Percentiles rank a stretch among this genome's conserved stretches.
These are phyloP conservation scores for Pelochelys cantorii DNA, from an alignment of 2,797 vertebrate genomes.

Conservation along the genomic window DNA sequence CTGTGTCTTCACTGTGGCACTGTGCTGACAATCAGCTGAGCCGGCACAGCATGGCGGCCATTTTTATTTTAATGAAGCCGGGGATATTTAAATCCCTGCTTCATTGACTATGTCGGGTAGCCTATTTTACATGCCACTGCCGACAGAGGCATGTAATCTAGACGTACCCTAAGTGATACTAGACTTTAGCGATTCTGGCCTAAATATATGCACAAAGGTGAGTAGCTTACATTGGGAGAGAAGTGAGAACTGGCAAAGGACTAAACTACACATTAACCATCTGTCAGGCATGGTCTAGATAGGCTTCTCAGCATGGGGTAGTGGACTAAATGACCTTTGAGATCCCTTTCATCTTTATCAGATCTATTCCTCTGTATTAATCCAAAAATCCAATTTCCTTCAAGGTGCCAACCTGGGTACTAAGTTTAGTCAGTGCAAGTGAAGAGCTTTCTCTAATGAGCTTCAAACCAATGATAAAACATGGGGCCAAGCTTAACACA, in stretches of 20 bases:
- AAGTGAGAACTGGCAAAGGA: neutral
- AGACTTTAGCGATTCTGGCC: neutral
- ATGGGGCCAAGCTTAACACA: neutral
- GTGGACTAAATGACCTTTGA: neutral
- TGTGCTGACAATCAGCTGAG: no score
- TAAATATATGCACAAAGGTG: neutral
- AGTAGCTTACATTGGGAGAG: slow-evolving; percentile 19
- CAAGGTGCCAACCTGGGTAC: neutral
- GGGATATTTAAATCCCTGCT: no score
- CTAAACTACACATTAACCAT: neutral
- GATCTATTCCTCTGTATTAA: neutral
- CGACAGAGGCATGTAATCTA: no score
- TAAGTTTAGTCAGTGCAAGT: slow-evolving; percentile 18
- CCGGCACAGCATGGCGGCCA: no score
- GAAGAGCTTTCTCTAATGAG: slow-evolving; percentile 11
- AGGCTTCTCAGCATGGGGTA: neutral
- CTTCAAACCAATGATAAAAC: neutral
- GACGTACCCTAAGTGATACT: neutral
- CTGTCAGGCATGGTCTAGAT: neutral
- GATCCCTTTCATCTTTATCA: neutral
- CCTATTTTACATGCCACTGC: no score
- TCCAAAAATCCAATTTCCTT: slow-evolving; percentile 3
- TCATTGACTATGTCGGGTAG: no score
- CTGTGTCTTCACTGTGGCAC: no score
- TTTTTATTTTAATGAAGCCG: no score